A percentile compares a stretch with the other conserved stretches of the same genome.
Conservation (phyloP, 2,797 vertebrate genomes). For the Xenops minutus region DNA sequence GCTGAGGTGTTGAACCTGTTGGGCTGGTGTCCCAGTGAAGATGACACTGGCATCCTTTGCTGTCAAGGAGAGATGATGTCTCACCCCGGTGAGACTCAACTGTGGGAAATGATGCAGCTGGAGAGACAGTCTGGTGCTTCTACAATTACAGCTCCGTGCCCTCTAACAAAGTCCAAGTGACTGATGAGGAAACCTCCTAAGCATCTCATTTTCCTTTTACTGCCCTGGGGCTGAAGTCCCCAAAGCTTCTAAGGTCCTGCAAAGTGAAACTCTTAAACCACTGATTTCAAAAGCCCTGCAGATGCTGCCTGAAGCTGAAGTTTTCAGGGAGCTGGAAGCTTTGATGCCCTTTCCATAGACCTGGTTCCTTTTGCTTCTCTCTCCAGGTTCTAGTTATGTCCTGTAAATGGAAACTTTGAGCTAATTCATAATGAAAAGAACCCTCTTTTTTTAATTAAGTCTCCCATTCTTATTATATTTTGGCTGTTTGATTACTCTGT, state of each 20-base stretch:
- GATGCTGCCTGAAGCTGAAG: neutral
- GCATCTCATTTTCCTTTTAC: neutral
- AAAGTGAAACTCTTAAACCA: neutral
- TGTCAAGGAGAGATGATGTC: neutral
- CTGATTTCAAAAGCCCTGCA: neutral
- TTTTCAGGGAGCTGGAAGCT: neutral
- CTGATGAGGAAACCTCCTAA: neutral
- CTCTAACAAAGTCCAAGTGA: neutral
- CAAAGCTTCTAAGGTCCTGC: neutral
- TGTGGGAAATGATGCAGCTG: neutral
- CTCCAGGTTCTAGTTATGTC: neutral
- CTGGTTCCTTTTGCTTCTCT: neutral
- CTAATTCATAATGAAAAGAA: neutral
- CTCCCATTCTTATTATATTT: neutral
- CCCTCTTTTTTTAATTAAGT: too few species aligned
- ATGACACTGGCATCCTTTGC: neutral
- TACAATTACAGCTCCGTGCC: neutral
- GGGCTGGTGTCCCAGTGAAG: rapidly evolving
- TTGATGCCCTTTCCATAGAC: neutral
- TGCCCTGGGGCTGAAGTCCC: neutral
- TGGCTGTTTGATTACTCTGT: neutral
- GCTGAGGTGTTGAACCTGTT: neutral
- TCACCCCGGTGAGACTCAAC: neutral
- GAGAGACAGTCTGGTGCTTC: neutral
- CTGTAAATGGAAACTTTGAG: neutral